phyloP scores from a whole-genome alignment of 2,113 vertebrate genomes.

The Elephas maximus region DNA sequence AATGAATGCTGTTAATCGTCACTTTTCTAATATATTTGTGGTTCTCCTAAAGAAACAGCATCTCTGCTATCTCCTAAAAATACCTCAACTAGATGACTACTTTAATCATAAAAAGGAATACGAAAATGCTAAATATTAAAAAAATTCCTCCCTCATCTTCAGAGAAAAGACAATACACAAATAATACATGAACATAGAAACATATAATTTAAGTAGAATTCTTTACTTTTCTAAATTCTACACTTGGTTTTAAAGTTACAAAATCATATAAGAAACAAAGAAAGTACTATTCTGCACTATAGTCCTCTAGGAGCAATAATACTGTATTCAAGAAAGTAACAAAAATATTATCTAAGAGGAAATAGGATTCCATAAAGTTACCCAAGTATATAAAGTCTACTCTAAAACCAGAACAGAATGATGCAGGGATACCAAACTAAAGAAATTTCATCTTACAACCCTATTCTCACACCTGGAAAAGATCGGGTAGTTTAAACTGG shows the following conservation, averaged over 20 bases:
- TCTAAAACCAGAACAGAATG: neutral
- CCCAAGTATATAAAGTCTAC: slow-evolving; percentile 42
- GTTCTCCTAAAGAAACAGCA: slow-evolving; percentile 43
- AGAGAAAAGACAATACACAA: slow-evolving; percentile 53
- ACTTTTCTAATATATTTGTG: slow-evolving; percentile 7
- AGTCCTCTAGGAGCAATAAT: neutral
- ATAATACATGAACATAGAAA: slow-evolving; percentile 21
- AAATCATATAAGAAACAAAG: neutral
- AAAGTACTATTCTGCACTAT: neutral
- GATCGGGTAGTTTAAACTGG: slow-evolving; percentile 8
- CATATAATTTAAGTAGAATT: slow-evolving; percentile 7
- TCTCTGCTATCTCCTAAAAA: slow-evolving; percentile 13
- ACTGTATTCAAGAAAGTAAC: neutral
- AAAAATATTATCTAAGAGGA: neutral
- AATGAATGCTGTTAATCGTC: neutral
- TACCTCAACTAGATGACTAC: neutral
- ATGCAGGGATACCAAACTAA: neutral
- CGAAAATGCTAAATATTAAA: neutral
- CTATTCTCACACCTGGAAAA: neutral
- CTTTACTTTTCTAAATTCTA: slow-evolving; percentile 39
- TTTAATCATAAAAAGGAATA: slow-evolving; percentile 37
- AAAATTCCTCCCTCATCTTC: neutral
- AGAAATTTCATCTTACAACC: neutral
- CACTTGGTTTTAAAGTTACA: slow-evolving; percentile 5
- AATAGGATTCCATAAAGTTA: slow-evolving; percentile 29